Base-by-base conservation (phyloP, 2,797 vertebrate genomes). In the Ibycter americanus region DNA sequence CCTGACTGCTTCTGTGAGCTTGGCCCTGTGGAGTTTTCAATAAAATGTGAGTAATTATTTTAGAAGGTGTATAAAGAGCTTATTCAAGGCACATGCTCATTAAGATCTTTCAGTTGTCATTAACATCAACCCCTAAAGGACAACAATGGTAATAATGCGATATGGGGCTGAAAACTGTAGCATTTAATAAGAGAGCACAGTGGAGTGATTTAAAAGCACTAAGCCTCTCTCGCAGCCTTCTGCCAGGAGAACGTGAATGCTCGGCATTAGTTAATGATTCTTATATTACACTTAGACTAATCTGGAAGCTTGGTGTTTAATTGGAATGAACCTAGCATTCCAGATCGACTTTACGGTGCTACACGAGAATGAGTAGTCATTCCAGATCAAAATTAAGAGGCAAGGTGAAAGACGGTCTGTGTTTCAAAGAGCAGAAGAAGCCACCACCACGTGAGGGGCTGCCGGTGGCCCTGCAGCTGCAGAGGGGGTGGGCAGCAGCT, bases 41-140 rank as follows among this genome's bases (percentile, higher is more conserved):
- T 95, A 76, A 94, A 97, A 94, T 46, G 90, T 42, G 34, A 70
- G 89, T 83, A 91, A 95, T 97, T 97, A 94, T 97, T 94, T 92
- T 81, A 81, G 72, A 93, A 96, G 89, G 84, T 91, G 67, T 82
- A 55, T 83, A 70, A 95, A 86, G 90, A 96, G 65, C 87, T 95
- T 94, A 93, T 96, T 89, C 87, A 70, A 92, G 96, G 84, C 90
- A 94, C 87, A 79, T 72, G 90, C 89, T 97, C 90, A 88, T 96
- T 97, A 94, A 91, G 89, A 42, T 90, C 74, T 83, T 96, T 95
- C 95, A 93, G 93, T 93, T 6, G 0, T 81, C 93, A 89, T 95
- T 96, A 97, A 63, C 95, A 89, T 91, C 93, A 95, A 44, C 76
- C 72, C 87, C 87, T 91, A 91, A 97, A 96, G 90, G 84, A 96